Percentiles rank a stretch among this genome's conserved stretches.
Evolutionary conservation across 2,797 vertebrate genomes (phyloP).

Genomic region (Neosalanx taihuensis): DNA sequence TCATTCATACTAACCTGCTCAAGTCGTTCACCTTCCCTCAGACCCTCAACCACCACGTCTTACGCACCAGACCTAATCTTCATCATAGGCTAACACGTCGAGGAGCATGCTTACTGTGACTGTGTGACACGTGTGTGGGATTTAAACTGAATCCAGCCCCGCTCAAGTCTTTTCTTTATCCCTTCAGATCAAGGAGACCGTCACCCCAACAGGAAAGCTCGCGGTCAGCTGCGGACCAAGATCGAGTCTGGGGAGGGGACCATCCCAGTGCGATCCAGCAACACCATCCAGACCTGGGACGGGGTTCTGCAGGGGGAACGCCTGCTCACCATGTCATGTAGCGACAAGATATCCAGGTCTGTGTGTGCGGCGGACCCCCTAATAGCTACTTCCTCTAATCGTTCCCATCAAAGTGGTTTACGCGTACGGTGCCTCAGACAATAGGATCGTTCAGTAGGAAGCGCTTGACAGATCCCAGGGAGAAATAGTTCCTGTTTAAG

Average conservation of each 20-base stretch:
- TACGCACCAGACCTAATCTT: too few species aligned
- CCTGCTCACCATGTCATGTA: slow-evolving; percentile 95
- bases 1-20: background rate
- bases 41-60: background rate
- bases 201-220: slow-evolving; percentile 88
- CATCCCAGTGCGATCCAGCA: slow-evolving; percentile 85
- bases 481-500: background rate
- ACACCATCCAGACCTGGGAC: slow-evolving; percentile 91
- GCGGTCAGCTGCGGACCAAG: slow-evolving; percentile 91
- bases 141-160: background rate
- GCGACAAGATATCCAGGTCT: slow-evolving; percentile 95
- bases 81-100: too few species aligned
- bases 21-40: background rate
- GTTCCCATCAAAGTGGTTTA: too few species aligned
- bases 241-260: slow-evolving; percentile 95
- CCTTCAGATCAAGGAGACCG: slow-evolving; percentile 85
- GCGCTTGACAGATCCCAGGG: background rate
- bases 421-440: background rate
- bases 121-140: background rate
- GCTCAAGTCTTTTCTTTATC: background rate
- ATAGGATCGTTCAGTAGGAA: background rate
- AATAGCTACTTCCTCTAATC: background rate
- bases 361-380: background rate
- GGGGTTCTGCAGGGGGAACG: slow-evolving; percentile 90
- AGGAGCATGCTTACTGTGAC: background rate